Base-by-base conservation (phyloP, 2,888 invertebrate species). In the Archips xylosteana region DNA sequence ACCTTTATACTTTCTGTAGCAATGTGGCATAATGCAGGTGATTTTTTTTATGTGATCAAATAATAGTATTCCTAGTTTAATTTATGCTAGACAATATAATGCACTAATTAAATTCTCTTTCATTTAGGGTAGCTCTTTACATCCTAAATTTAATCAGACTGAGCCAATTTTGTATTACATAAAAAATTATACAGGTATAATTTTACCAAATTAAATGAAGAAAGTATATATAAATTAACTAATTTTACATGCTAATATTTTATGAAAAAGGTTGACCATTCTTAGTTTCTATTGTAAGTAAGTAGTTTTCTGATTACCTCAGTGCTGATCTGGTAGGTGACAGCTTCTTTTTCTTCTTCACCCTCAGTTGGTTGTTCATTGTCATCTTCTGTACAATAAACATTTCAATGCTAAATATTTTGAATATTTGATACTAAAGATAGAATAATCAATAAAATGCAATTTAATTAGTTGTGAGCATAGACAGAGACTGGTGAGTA, bases 281-380 rank as follows among this genome's bases (percentile, higher is more conserved):
- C 9, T 10, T 61, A 57, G 70, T 36, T 65, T 4, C 36, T 10
- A 10, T 13, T 64, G 13, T 15, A 47, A 49, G 32, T 69, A 32
- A 54, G 23, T 5, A 13, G 12, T 47, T 45, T 45, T 64, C 34
- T 61, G 75, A 71, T 70, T 78, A 92, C 94, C 92, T 98, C 98
- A 91, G 97, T 98, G 81, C 97, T 97, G 84, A 99, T 96, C 86
- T 96, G 96, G 88, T 98, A 99, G n/a, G 96, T 95, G 73, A 97
- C 96, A 76, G 96, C 96, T 87, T 98, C 98, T 85, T 97, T 98
- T 83, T 98, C 97, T 83, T 97, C 97, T 81, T 98, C 98, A n/a
- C 97, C 97, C 87, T 98, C 98, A 15, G 96, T 95, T n/a, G 97
- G 96, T 85, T 97, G 97, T 85, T 98, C 98, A 84, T 95, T 96